phyloP scores from a whole-genome alignment of 2,888 invertebrate genomes.

The Dicyrtoma fusca region DNA sequence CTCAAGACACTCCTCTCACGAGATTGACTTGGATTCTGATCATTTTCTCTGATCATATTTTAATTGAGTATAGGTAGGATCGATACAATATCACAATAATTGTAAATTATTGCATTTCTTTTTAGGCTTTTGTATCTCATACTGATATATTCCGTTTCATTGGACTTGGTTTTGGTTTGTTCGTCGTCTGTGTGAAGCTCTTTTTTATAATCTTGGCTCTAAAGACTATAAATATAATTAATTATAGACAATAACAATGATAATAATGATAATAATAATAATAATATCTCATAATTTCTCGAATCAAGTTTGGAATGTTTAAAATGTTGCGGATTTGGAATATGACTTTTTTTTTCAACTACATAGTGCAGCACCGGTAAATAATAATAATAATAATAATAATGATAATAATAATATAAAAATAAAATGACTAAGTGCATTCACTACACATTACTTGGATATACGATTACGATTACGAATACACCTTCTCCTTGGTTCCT shows the following conservation, averaged over 20 bases:
- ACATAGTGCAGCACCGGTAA: background rate
- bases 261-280: background rate
- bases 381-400: no score
- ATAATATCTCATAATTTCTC: no score
- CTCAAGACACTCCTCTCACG: no score
- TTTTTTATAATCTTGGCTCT: background rate
- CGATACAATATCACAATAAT: no score
- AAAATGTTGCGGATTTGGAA: conserved; percentile 11
- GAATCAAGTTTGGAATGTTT: background rate
- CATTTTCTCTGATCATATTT: no score
- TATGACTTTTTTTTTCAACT: conserved; percentile 6
- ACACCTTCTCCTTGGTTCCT: conserved; percentile 23
- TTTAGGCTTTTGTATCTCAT: no score
- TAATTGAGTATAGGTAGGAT: no score
- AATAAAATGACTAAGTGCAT: background rate
- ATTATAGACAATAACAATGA: background rate
- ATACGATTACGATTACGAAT: conserved; percentile 1
- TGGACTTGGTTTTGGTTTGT: background rate
- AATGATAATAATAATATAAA: background rate
- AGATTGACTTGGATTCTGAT: no score
- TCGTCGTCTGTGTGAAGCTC: background rate
- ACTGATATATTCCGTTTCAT: conserved; percentile 9
- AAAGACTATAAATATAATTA: background rate
- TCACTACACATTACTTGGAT: no score
- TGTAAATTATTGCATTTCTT: no score